Base-by-base conservation (phyloP, 92 coral and sea anemone species). In the Heliopora coerulea region DNA sequence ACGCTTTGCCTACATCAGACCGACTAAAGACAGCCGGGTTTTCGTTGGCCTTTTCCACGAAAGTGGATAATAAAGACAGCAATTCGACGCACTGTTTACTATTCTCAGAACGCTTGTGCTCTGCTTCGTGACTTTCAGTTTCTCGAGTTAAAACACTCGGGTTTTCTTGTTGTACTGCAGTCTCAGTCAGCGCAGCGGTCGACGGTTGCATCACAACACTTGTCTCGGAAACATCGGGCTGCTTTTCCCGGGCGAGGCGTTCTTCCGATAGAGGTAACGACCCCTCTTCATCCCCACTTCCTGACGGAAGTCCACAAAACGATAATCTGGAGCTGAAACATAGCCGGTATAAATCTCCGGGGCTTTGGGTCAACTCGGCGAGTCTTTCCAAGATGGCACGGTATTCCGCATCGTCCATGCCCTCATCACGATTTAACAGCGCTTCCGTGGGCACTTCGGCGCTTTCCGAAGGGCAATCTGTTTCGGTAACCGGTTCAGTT, bases 321-420 rank as follows among this genome's bases (percentile, higher is more conserved):
- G 76, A 69, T 32, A 69, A 31, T 50, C 76, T 69, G 4, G 76
- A 69, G 29, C 61, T 52, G 76, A 49, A 69, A 29, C 76, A 69
- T 52, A 69, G 24, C 46, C 76, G 76, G 76, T 69, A 69, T 56
- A 69, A 49, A 50, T 69, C 76, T 24, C 81, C 81, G 34, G 81
- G 81, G 34, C 65, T 46, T 56, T 54, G 41, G 25, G 59, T 65
- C 49, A 82, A 10, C 27, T 65, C 60, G 42, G 76, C 29, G 0
- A 69, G 37, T 52, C 76, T 41, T 32, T 69, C 56, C 40, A 69
- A 31, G 6, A 69, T 69, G 17, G 44, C 62, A 19, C 32, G 76
- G 48, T 49, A 49, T 31, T 69, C 76, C 32, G 54, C 50, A 34
- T 69, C 76, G 25, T 69, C 76, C 25, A 24, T 62, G 29, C 61